Evolutionary conservation across 2,797 vertebrate species (phyloP).

Genomic region (Erithacus rubecula): DNA sequence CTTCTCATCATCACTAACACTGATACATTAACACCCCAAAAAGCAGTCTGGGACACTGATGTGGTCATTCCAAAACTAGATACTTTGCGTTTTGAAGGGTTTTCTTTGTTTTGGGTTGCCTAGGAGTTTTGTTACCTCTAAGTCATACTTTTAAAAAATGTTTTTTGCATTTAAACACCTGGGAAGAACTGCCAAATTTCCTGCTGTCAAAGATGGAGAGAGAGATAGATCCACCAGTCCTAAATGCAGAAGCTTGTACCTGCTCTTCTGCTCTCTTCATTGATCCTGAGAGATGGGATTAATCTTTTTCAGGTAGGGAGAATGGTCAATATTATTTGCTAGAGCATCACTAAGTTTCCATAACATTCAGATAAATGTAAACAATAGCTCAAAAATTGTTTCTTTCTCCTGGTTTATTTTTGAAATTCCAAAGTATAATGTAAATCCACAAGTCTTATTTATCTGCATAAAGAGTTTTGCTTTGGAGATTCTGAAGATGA

Average conservation of each 20-base stretch:
- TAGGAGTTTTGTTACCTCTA: accelerated
- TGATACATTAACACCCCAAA: background rate
- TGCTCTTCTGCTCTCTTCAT: background rate
- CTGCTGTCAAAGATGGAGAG: background rate
- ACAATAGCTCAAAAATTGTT: background rate
- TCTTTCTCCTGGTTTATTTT: background rate
- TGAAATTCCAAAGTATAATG: background rate
- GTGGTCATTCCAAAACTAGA: background rate
- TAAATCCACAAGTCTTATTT: background rate
- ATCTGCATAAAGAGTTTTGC: background rate
- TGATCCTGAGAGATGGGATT: background rate
- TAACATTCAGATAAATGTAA: background rate
- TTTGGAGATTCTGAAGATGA: constrained; percentile 26
- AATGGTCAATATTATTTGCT: background rate
- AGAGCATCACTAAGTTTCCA: background rate
- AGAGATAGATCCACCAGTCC: background rate
- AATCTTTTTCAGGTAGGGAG: background rate
- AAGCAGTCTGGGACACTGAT: background rate
- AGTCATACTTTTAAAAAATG: background rate
- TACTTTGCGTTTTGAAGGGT: background rate
- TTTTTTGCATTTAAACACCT: background rate
- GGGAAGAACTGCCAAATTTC: background rate
- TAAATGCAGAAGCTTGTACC: background rate
- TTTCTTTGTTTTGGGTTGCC: background rate
- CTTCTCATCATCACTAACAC: background rate